Conservation (phyloP, 2,888 invertebrate species). For the Teleiodes luculella region DNA sequence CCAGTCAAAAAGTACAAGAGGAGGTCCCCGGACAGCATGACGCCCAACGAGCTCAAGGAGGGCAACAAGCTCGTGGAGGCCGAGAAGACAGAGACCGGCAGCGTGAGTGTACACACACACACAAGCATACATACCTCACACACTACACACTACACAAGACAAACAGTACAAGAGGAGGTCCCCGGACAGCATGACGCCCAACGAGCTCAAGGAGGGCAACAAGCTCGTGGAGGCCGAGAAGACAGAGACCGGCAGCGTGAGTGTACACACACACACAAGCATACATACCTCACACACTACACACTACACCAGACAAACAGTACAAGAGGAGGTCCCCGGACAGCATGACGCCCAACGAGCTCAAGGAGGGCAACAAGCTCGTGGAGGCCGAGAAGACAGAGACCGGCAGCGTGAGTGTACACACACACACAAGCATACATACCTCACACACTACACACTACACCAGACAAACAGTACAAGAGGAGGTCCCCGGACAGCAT, state of each 20-base stretch:
- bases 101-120: conserved; percentile 47
- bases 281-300: no score
- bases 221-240: neutral
- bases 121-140: neutral
- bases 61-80: no score
- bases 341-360: conserved; percentile 48
- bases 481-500: conserved; percentile 61
- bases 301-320: no score
- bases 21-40: no score
- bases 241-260: neutral
- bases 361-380: conserved; percentile 83
- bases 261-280: neutral
- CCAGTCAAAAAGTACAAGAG: no score
- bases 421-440: neutral
- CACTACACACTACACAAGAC: no score
- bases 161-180: no score
- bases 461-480: conserved; percentile 39
- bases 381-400: conserved; percentile 95
- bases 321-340: conserved; percentile 64
- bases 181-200: no score
- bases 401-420: conserved; percentile 90
- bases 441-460: no score
- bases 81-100: conserved; percentile 41
- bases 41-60: no score
- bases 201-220: neutral